phyloP scores from a whole-genome alignment of 2,888 invertebrate genomes.

The Syrphus vitripennis region DNA sequence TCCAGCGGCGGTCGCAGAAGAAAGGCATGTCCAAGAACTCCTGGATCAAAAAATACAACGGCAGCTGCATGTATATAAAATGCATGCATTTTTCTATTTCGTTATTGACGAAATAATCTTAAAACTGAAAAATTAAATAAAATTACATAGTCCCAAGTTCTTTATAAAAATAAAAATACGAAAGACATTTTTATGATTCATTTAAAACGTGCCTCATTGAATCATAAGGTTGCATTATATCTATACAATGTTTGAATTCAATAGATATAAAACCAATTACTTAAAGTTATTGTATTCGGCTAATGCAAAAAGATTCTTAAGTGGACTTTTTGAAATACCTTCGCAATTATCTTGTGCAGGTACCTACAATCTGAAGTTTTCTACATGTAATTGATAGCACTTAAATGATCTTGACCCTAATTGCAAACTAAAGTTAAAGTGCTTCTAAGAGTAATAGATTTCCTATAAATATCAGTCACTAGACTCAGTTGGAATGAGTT shows the following conservation, averaged over 20 bases:
- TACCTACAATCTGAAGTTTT: neutral
- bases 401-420: constrained; percentile 12
- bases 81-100: no score
- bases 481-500: neutral
- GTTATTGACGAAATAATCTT: no score
- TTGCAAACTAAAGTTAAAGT: constrained; percentile 5
- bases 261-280: neutral
- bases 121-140: no score
- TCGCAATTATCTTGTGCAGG: neutral
- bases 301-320: constrained; percentile 1
- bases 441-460: neutral
- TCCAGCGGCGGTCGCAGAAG: no score
- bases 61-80: no score
- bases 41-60: no score
- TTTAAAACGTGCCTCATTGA: neutral
- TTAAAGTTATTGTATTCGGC: neutral
- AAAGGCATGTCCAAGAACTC: no score
- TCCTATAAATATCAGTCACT: constrained; percentile 34
- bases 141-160: no score
- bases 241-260: neutral
- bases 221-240: neutral
- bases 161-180: no score
- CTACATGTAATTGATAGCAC: neutral
- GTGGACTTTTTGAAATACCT: neutral
- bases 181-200: neutral